Evolutionary conservation across 2,888 invertebrate genomes (phyloP).

Genomic region (Dynastes hyllus): DNA sequence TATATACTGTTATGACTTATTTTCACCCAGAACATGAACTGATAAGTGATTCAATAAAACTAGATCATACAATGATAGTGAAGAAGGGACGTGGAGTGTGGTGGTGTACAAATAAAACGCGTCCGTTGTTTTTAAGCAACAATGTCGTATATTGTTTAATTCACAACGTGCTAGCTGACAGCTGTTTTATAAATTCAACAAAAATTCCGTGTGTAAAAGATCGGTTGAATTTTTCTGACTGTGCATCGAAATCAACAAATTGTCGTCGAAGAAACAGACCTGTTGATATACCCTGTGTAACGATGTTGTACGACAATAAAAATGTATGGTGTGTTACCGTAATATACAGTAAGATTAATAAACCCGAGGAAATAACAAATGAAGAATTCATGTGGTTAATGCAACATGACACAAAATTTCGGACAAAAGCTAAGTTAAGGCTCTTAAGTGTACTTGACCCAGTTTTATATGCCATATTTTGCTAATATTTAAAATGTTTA

Average conservation of each 20-base stretch:
- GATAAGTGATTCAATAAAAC: background rate
- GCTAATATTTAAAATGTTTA: background rate
- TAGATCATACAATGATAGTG: background rate
- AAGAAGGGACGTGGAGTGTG: background rate
- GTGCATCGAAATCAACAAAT: background rate
- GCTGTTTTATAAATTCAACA: background rate
- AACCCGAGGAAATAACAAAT: slow-evolving; percentile 24
- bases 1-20: slow-evolving; percentile 16
- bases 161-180: background rate
- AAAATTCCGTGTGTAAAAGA: slow-evolving; percentile 13
- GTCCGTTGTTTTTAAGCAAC: background rate
- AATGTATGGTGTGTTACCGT: slow-evolving; percentile 4
- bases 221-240: background rate
- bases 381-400: slow-evolving; percentile 20
- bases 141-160: slow-evolving; percentile 2
- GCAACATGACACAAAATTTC: background rate
- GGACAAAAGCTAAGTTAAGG: background rate
- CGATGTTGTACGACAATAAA: background rate
- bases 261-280: background rate
- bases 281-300: slow-evolving; percentile 27
- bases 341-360: slow-evolving; percentile 6
- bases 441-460: slow-evolving; percentile 4
- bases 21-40: slow-evolving; percentile 10
- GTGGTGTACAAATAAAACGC: background rate
- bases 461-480: slow-evolving; percentile 24